Evolutionary conservation across 1,140 invertebrate genomes (phyloP).

Genomic region (Drosophila aff.): DNA sequence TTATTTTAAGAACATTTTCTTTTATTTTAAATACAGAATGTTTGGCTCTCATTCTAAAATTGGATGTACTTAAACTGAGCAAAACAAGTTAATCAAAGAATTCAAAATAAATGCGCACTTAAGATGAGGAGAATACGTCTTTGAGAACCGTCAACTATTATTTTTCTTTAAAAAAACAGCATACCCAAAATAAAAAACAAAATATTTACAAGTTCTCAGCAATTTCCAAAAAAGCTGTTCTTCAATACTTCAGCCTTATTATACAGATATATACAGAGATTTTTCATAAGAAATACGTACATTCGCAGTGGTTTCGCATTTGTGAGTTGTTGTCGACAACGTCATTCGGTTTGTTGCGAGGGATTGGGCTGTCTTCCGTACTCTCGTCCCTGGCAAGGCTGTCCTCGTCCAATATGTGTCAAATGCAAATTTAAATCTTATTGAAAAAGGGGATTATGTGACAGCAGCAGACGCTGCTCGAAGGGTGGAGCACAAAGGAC

Average conservation of each 20-base stretch:
- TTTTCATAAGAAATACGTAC: conserved; percentile 31
- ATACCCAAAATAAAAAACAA: background rate
- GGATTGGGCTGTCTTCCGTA: conserved; percentile 33
- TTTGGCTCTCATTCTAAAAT: background rate
- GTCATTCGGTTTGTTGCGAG: conserved; percentile 30
- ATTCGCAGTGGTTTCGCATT: background rate
- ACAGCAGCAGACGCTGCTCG: conserved; percentile 68
- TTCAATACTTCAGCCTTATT: conserved; percentile 46
- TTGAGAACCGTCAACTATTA: background rate
- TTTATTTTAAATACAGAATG: background rate
- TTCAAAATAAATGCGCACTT: background rate
- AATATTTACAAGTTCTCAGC: background rate
- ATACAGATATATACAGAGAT: conserved; percentile 20
- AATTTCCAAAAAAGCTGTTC: background rate
- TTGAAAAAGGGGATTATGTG: conserved; percentile 81
- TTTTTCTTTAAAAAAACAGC: background rate
- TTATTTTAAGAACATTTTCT: background rate
- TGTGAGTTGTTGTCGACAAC: conserved; percentile 23
- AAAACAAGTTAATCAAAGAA: background rate
- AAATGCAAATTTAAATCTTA: conserved; percentile 84
- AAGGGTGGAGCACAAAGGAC: conserved; percentile 16
- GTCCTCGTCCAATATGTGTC: conserved; percentile 83
- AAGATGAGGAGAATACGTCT: background rate
- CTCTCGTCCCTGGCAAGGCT: conserved; percentile 24
- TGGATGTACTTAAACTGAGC: background rate